These are phyloP conservation scores for Atractosteus spatula DNA, from an alignment of 2,113 vertebrate species.

Conservation along the genomic window DNA sequence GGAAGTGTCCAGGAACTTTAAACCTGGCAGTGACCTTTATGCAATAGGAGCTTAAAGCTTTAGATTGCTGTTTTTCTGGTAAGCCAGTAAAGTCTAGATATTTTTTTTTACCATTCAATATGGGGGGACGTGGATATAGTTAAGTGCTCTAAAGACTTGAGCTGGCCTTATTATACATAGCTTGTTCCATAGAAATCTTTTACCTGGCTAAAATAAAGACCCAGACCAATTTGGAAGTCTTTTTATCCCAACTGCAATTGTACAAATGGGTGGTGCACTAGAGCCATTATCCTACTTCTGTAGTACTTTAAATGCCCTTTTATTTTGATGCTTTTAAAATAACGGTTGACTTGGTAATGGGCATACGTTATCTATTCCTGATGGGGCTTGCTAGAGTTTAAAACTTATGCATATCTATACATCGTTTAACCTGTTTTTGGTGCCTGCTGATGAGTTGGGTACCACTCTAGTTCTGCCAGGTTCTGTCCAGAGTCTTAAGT, in stretches of 20 bases:
- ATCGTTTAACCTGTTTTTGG: background rate
- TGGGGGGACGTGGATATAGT: too few species aligned
- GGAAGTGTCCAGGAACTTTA: too few species aligned
- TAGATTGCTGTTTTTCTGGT: too few species aligned
- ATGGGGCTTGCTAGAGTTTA: conserved; percentile 13
- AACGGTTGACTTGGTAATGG: background rate
- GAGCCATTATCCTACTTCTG: background rate
- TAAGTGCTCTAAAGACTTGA: too few species aligned
- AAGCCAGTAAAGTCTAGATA: too few species aligned
- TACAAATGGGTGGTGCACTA: background rate
- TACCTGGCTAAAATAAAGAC: too few species aligned
- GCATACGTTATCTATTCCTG: background rate
- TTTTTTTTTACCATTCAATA: too few species aligned
- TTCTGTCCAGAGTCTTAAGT: conserved; percentile 19
- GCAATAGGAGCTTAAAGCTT: too few species aligned
- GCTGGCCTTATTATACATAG: too few species aligned
- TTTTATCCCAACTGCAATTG: background rate
- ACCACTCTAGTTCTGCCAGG: conserved; percentile 1
- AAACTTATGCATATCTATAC: conserved; percentile 10
- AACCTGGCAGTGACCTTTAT: too few species aligned
- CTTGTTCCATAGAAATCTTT: too few species aligned
- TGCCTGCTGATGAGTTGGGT: conserved; percentile 11
- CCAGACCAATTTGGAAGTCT: too few species aligned
- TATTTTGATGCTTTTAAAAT: conserved; percentile 9
- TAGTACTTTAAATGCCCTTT: background rate